A percentile compares a stretch with the other conserved stretches of the same genome.
Evolutionary conservation across 2,888 invertebrate species (phyloP).

Genomic region (Pyrgus malvae): DNA sequence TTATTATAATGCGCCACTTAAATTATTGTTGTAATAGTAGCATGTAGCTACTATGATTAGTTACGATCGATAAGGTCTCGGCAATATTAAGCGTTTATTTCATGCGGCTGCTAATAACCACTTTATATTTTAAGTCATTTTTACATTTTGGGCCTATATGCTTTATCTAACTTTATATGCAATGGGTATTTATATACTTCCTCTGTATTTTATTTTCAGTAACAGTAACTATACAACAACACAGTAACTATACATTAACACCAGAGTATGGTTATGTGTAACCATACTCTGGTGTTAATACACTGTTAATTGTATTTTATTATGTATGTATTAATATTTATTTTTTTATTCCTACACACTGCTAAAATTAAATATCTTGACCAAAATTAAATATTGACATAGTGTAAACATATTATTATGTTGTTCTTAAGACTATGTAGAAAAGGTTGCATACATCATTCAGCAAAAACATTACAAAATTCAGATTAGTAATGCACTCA

Average conservation of each 20-base stretch:
- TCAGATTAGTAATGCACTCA: too few species aligned
- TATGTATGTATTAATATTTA: too few species aligned
- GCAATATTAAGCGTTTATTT: slow-evolving; percentile 54
- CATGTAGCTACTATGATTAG: background rate
- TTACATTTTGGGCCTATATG: slow-evolving; percentile 61
- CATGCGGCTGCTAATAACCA: slow-evolving; percentile 72
- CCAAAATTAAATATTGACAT: too few species aligned
- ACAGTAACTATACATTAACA: background rate
- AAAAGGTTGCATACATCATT: too few species aligned
- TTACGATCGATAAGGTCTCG: slow-evolving; percentile 39
- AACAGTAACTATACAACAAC: too few species aligned
- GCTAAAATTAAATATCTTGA: too few species aligned
- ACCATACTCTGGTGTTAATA: background rate
- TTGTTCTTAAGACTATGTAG: too few species aligned
- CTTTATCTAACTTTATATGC: slow-evolving; percentile 60
- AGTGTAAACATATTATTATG: too few species aligned
- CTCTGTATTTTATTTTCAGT: slow-evolving; percentile 1
- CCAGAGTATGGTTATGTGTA: too few species aligned
- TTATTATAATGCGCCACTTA: background rate
- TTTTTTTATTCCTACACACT: background rate
- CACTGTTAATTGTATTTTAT: background rate
- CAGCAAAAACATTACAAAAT: too few species aligned
- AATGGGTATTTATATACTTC: slow-evolving; percentile 2
- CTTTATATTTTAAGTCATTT: slow-evolving; percentile 43
- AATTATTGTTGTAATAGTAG: slow-evolving; percentile 3